Evolutionary conservation across 2,113 vertebrate genomes (phyloP).

Genomic region (Nannobrachium achirus): DNA sequence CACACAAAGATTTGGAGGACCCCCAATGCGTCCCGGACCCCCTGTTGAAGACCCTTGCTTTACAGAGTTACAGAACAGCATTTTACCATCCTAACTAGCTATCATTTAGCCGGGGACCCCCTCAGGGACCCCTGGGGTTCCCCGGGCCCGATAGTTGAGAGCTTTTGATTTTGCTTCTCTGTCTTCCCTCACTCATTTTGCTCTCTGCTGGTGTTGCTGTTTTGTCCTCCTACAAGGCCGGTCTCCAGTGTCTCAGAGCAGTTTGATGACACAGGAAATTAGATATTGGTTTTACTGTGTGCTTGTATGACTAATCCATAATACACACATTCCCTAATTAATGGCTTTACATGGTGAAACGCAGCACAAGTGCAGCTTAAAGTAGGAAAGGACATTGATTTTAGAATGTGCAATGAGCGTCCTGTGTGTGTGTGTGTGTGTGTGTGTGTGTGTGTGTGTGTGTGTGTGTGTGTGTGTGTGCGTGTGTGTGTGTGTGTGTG

Average conservation of each 20-base stretch:
- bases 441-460: not conserved
- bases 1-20: too few species aligned
- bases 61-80: too few species aligned
- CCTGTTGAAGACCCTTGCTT: too few species aligned
- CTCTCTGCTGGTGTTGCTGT: conserved; percentile 11
- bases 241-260: conserved; percentile 7
- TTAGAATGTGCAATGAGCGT: conserved; percentile 24
- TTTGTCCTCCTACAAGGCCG: too few species aligned
- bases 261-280: conserved; percentile 59
- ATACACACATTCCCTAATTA: conserved; percentile 52
- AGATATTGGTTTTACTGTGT: conserved; percentile 53
- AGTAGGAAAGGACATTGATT: conserved; percentile 65
- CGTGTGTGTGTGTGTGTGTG: not conserved
- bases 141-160: too few species aligned
- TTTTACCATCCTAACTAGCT: too few species aligned
- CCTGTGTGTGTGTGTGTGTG: not conserved
- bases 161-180: not conserved
- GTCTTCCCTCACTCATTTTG: not conserved
- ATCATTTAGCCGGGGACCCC: too few species aligned
- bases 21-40: too few species aligned
- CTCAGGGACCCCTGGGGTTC: too few species aligned
- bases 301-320: conserved; percentile 54
- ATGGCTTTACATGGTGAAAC: conserved; percentile 42
- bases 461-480: not conserved
- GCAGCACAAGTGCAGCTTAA: conserved; percentile 41